Percentiles rank a stretch among this genome's conserved stretches.
phyloP scores from a whole-genome alignment of 2,113 vertebrate species.

The Clarias macrocephalus region DNA sequence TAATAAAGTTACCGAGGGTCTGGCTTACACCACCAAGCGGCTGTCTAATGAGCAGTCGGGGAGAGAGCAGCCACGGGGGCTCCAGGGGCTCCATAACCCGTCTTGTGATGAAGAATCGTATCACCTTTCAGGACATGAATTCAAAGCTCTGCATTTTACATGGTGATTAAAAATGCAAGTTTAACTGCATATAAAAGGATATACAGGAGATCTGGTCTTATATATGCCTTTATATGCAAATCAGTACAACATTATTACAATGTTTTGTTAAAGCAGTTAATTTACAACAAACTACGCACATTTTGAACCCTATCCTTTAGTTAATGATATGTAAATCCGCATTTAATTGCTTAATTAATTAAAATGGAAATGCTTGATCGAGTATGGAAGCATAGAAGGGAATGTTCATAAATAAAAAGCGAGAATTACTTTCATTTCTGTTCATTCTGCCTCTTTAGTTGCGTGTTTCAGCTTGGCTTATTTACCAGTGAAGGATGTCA shows the following conservation, averaged over 20 bases:
- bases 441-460: background rate
- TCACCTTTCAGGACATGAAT: background rate
- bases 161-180: background rate
- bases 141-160: background rate
- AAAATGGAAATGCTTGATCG: background rate
- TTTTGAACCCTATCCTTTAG: conserved; percentile 6
- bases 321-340: background rate
- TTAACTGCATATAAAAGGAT: background rate
- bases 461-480: background rate
- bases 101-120: conserved; percentile 4
- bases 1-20: conserved; percentile 16
- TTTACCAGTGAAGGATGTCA: conserved; percentile 20
- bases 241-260: background rate
- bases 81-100: background rate
- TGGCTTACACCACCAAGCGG: conserved; percentile 16
- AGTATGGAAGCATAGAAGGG: background rate
- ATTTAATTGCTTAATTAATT: background rate
- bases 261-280: background rate
- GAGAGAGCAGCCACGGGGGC: background rate
- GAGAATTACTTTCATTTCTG: background rate
- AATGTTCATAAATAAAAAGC: background rate
- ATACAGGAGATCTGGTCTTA: background rate
- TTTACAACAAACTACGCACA: background rate
- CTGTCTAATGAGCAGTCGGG: conserved; percentile 24
- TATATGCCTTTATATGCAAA: background rate